phyloP scores from a whole-genome alignment of 35 echinoderm and acorn worm species.

The Ophioderma brevispina region DNA sequence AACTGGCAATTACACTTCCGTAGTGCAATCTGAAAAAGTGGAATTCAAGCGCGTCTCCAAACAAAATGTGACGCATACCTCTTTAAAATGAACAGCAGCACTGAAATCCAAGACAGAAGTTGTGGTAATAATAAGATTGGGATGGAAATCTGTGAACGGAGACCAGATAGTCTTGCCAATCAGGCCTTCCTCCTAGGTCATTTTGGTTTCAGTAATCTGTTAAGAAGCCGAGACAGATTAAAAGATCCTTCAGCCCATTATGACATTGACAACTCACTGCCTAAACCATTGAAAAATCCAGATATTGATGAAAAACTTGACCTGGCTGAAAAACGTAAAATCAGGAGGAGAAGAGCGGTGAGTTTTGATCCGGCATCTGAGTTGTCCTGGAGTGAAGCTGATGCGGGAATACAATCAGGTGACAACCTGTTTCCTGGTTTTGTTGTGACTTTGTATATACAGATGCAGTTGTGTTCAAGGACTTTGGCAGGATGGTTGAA shows the following conservation, averaged over 20 bases:
- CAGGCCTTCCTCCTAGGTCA: too few species aligned
- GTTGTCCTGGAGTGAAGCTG: background rate
- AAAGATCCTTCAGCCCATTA: too few species aligned
- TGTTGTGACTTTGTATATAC: slow-evolving; percentile 43
- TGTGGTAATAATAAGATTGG: background rate
- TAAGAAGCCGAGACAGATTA: too few species aligned
- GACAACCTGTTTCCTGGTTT: background rate
- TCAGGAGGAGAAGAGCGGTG: background rate
- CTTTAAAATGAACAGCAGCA: background rate
- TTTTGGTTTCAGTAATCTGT: too few species aligned
- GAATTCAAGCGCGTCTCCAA: background rate
- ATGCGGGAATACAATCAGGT: background rate
- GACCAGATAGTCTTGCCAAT: too few species aligned
- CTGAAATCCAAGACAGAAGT: background rate
- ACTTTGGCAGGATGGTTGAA: slow-evolving; percentile 43
- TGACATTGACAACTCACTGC: too few species aligned
- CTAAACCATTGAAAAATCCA: background rate
- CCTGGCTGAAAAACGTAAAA: background rate
- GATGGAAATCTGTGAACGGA: too few species aligned
- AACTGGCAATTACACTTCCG: background rate
- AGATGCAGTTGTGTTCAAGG: slow-evolving; percentile 65
- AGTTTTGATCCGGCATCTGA: background rate
- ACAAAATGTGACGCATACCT: background rate
- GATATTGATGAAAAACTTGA: background rate
- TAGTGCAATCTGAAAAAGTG: background rate